Evolutionary conservation across 2,797 vertebrate genomes (phyloP).

Genomic region (Gymnoscopelus microlampas): DNA sequence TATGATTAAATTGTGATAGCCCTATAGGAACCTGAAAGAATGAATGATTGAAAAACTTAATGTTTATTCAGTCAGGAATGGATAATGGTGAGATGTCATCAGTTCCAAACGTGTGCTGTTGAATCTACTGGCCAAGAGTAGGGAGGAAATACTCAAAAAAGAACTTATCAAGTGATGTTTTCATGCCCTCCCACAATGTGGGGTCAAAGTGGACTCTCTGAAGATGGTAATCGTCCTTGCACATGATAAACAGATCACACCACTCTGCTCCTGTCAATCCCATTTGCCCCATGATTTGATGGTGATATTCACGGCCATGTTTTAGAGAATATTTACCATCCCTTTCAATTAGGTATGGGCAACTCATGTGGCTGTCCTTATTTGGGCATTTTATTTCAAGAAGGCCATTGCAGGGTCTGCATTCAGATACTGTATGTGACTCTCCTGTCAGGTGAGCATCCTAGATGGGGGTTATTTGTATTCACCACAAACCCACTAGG

Average conservation of each 20-base stretch:
- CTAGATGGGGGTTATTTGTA: background rate
- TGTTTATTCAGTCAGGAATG: background rate
- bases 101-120: no score
- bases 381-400: conserved; percentile 28
- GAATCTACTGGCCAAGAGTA: no score
- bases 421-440: background rate
- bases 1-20: background rate
- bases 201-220: conserved; percentile 6
- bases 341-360: background rate
- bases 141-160: background rate
- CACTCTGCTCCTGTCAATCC: background rate
- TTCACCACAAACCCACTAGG: no score
- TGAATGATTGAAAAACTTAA: background rate
- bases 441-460: conserved; percentile 9
- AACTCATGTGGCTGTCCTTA: background rate
- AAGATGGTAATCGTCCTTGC: conserved; percentile 4
- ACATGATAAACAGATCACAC: conserved; percentile 2
- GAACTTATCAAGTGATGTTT: background rate
- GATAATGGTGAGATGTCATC: no score
- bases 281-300: conserved; percentile 15
- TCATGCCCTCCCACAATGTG: background rate
- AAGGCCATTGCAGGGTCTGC: background rate
- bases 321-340: conserved; percentile 2
- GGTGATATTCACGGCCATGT: conserved; percentile 8
- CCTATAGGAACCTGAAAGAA: background rate